Evolutionary conservation across 2,113 vertebrate species (phyloP).

Genomic region (Alligator sinensis): DNA sequence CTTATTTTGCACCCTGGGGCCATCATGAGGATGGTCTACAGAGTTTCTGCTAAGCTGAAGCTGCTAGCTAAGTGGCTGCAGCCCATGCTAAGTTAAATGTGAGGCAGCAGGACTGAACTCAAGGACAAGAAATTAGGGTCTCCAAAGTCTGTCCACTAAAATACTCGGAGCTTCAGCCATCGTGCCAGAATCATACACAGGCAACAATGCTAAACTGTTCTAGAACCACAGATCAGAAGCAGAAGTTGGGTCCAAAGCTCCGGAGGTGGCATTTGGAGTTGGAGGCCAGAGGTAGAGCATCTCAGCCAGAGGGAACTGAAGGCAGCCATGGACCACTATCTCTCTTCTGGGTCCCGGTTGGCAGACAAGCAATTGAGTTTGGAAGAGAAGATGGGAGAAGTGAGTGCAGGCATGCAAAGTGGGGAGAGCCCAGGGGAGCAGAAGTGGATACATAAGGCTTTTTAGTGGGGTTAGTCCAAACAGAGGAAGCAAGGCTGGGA

Average conservation of each 20-base stretch:
- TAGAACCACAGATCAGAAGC: neutral
- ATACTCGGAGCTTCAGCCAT: neutral
- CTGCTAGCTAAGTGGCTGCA: neutral
- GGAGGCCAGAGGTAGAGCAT: neutral
- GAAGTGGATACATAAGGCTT: neutral
- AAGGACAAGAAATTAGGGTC: neutral
- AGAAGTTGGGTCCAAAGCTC: neutral
- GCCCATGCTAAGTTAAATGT: neutral
- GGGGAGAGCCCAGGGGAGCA: neutral
- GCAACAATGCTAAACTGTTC: neutral
- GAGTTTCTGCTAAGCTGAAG: too few relatives aligned
- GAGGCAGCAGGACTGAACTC: neutral
- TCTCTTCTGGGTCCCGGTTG: neutral
- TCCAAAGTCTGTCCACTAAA: neutral
- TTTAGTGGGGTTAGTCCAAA: neutral
- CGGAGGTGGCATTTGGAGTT: neutral
- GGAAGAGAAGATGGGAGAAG: neutral
- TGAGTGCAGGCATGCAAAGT: neutral
- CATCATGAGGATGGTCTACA: too few relatives aligned
- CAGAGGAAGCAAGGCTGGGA: neutral
- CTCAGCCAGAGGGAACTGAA: neutral
- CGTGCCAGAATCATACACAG: neutral
- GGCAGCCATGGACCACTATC: neutral
- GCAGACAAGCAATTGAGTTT: neutral
- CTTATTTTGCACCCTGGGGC: too few relatives aligned